These are phyloP conservation scores for Alouatta palliata DNA, from an alignment of 2,113 vertebrate genomes.

Conservation along the genomic window DNA sequence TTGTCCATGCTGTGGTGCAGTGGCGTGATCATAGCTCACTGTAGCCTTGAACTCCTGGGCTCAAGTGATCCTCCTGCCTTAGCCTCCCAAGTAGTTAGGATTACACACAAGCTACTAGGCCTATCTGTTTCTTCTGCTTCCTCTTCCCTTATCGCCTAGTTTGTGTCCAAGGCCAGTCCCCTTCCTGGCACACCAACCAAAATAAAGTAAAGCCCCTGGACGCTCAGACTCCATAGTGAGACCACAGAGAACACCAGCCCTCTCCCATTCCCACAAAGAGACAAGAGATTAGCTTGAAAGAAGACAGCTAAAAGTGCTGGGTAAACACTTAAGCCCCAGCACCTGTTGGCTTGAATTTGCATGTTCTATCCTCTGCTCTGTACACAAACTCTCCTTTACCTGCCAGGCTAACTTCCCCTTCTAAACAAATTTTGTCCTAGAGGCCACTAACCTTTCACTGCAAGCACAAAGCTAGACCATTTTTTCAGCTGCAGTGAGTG, in stretches of 20 bases:
- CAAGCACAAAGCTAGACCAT: neutral
- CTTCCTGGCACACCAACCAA: neutral
- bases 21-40: neutral
- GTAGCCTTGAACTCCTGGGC: neutral
- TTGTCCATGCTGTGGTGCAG: neutral
- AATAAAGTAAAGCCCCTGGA: neutral
- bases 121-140: neutral
- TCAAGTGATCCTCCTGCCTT: neutral
- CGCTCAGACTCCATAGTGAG: neutral
- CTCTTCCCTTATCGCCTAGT: neutral
- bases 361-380: neutral
- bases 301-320: neutral
- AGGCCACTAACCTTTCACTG: neutral
- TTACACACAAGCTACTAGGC: neutral
- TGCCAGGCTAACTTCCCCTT: neutral
- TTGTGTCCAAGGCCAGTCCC: neutral
- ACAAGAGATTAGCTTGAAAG: neutral
- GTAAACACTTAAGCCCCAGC: neutral
- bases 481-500: neutral
- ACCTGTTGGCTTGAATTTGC: conserved; percentile 57
- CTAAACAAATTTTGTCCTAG: conserved; percentile 61
- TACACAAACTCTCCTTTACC: conserved; percentile 34
- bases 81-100: neutral
- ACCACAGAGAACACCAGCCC: neutral
- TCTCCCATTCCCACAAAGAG: neutral